A percentile compares a stretch with the other conserved stretches of the same genome.
phyloP scores from a whole-genome alignment of 2,797 vertebrate species.

The Gallinago solitaria region DNA sequence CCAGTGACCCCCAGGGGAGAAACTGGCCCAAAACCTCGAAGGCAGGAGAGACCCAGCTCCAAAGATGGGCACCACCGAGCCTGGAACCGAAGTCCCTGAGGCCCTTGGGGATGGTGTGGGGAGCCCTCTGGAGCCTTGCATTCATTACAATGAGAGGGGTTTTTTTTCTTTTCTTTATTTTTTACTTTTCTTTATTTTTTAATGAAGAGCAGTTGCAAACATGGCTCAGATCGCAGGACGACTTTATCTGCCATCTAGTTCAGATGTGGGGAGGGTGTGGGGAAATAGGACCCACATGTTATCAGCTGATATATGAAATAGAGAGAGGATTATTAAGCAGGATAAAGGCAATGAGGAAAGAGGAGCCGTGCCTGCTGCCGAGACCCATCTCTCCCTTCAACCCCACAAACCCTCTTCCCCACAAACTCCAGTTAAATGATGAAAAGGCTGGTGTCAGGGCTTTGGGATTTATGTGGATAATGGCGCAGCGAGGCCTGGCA shows the following conservation, averaged over 20 bases:
- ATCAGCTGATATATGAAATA: background rate
- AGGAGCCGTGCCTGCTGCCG: background rate
- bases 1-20: background rate
- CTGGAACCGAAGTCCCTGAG: too few relatives aligned
- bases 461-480: background rate
- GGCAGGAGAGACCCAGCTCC: background rate
- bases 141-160: background rate
- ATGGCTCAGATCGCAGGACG: background rate
- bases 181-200: background rate
- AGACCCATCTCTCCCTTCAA: background rate
- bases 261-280: background rate
- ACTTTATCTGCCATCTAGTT: background rate
- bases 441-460: background rate
- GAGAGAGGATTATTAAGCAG: background rate
- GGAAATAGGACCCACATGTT: background rate
- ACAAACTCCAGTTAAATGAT: background rate
- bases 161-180: background rate
- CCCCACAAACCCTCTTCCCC: background rate
- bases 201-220: constrained; percentile 9
- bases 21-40: rapidly evolving
- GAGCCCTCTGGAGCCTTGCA: background rate
- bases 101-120: background rate
- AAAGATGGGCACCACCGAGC: background rate
- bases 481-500: background rate
- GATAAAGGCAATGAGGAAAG: background rate